Evolutionary conservation across 2,888 invertebrate species (phyloP).

Genomic region (Criorhina ranunculi): DNA sequence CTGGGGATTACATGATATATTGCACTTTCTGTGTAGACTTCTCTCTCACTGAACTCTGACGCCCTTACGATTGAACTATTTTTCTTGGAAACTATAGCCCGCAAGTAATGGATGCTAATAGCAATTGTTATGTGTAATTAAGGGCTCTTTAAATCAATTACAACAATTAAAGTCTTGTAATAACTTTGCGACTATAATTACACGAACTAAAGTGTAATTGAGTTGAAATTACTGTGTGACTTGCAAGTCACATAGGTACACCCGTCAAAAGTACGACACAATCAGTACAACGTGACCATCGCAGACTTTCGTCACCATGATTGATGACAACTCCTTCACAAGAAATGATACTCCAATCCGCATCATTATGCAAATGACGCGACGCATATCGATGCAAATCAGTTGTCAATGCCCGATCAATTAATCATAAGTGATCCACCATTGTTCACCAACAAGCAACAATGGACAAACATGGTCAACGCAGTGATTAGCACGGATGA

Average conservation of each 20-base stretch:
- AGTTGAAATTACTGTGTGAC: neutral
- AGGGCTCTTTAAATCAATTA: neutral
- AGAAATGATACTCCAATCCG: slow-evolving; percentile 1
- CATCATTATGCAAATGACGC: slow-evolving; percentile 12
- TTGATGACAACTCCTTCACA: neutral
- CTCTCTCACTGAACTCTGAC: too few relatives aligned
- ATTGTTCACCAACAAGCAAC: neutral
- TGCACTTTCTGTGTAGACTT: too few relatives aligned
- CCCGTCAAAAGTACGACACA: neutral
- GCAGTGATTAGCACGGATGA: neutral
- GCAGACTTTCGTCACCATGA: neutral
- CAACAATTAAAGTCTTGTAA: neutral
- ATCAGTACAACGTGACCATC: neutral
- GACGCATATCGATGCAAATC: slow-evolving; percentile 5
- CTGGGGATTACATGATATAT: too few relatives aligned
- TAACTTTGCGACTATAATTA: neutral
- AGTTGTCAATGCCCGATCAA: neutral
- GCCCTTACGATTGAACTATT: too few relatives aligned
- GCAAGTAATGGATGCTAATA: too few relatives aligned
- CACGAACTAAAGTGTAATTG: neutral
- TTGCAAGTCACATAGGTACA: neutral
- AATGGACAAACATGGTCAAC: slow-evolving; percentile 1
- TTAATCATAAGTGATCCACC: neutral
- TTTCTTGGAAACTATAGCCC: too few relatives aligned
- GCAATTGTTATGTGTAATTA: too few relatives aligned